Percentiles rank a stretch among this genome's conserved stretches.
Evolutionary conservation across 2,888 invertebrate species (phyloP).

Genomic region (Agrenia bidenticulata): DNA sequence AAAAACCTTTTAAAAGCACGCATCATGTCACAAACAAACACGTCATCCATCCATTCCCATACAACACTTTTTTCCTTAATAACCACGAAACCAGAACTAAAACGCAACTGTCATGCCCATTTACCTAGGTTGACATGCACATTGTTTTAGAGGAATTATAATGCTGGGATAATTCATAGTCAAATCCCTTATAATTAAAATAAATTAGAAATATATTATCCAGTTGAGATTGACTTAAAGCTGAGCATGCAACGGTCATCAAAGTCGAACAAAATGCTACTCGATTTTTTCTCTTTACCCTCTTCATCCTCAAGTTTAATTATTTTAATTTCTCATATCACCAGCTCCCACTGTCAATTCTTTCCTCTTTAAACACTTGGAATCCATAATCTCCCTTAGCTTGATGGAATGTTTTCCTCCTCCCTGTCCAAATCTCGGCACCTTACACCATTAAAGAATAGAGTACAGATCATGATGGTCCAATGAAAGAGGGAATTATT

Average conservation of each 20-base stretch:
- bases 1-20: conserved; percentile 23
- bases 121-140: conserved; percentile 17
- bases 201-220: conserved; percentile 22
- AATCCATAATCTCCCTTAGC: too few species aligned
- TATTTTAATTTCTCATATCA: not conserved
- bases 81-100: conserved; percentile 21
- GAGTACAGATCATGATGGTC: not conserved
- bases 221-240: too few species aligned
- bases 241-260: conserved; percentile 3
- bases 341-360: too few species aligned
- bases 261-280: conserved; percentile 9
- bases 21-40: conserved; percentile 24
- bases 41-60: conserved; percentile 22
- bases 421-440: not conserved
- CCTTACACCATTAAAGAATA: too few species aligned
- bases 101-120: conserved; percentile 23
- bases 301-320: not conserved
- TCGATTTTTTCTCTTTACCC: not conserved
- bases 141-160: conserved; percentile 3
- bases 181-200: conserved; percentile 20
- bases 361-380: too few species aligned
- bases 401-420: too few species aligned
- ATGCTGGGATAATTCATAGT: conserved; percentile 14
- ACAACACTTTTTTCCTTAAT: conserved; percentile 13
- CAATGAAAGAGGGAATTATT: conserved; percentile 16